A percentile compares a stretch with the other conserved stretches of the same genome.
Evolutionary conservation across 2,113 vertebrate genomes (phyloP).

Genomic region (Rhynchopsitta pachyrhyncha): DNA sequence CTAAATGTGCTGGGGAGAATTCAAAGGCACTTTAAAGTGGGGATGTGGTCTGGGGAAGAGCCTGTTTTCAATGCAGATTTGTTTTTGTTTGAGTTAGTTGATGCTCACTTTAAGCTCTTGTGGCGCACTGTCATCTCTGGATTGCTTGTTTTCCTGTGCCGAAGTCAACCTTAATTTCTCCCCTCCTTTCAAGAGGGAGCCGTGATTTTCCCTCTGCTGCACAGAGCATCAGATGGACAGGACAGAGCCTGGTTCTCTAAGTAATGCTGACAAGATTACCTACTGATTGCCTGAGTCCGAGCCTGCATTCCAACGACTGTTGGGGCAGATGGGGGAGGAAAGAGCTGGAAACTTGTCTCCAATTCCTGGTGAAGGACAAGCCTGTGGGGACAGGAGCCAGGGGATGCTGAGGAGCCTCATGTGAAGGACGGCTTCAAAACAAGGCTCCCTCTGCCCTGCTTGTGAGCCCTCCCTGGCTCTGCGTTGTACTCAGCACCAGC

Average conservation of each 20-base stretch:
- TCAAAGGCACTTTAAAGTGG: constrained; percentile 59
- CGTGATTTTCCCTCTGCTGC: constrained; percentile 36
- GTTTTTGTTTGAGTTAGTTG: constrained; percentile 59
- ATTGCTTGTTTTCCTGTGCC: constrained; percentile 53
- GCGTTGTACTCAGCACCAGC: fast-evolving
- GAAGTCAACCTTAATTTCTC: constrained; percentile 44
- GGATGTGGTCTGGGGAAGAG: constrained; percentile 26
- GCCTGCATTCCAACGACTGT: neutral
- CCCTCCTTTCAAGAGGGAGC: constrained; percentile 52
- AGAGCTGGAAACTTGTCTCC: neutral
- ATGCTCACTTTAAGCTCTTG: constrained; percentile 61
- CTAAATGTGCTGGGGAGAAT: constrained; percentile 26
- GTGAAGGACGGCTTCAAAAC: neutral
- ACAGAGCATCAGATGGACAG: constrained; percentile 45
- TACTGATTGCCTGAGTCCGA: neutral
- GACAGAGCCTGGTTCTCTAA: neutral
- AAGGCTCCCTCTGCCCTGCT: neutral
- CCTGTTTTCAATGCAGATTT: constrained; percentile 56
- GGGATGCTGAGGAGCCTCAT: neutral
- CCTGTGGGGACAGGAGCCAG: neutral
- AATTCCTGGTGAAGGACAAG: constrained; percentile 21
- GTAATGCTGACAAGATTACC: neutral
- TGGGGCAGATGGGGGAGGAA: constrained; percentile 28
- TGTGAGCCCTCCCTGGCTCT: fast-evolving
- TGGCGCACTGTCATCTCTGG: constrained; percentile 44